Base-by-base conservation (phyloP, 2,888 invertebrate genomes). In the Galerucella nymphaeae region DNA sequence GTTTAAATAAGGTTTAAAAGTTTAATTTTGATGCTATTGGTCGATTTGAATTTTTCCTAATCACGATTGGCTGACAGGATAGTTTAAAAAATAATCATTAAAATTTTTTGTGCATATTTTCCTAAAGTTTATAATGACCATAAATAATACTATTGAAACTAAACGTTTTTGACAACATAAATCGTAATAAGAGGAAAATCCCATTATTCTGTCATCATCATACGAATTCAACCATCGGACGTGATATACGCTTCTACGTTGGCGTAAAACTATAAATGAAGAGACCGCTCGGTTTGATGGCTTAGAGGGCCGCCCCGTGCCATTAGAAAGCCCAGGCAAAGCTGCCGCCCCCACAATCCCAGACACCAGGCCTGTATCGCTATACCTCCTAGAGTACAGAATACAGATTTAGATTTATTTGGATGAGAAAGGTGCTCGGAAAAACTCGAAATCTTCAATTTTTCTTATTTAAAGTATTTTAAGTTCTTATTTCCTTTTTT, bases 281-380 rank as follows among this genome's bases (percentile, higher is more conserved):
- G 61, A 41, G 16, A 42, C 42, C 30, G n/a, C 38, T 16, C 59
- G 38, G 59, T 53, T 53, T 53, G 53, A 23, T 14, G 23, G 64
- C 64, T 62, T 64, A 50, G 18, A 57, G 58, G 50, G 45, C 38
- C 48, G 45, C 59, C 59, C 59, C 59, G 59, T 59, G 38, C 38
- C 38, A 59, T 65, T 66, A 48, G 57, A 61, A 50, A 57, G 62
- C 80, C 80, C 78, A 79, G 80, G 79, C 76, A 75, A 64, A 80
- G 80, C 80, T 80, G 77, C 72, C 80, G 79, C 80, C 80, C 75
- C 78, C 80, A 77, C 80, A 79, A 61, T 70, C 41, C 76, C 77
- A 65, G 71, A 70, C 72, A 70, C 72, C 78, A 76, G 78, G 79
- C 77, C 77, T 76, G 77, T 62, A 42, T 13, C 61, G 57, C 72